phyloP scores from a whole-genome alignment of 2,888 invertebrate genomes.

The Lasiommata megera region DNA sequence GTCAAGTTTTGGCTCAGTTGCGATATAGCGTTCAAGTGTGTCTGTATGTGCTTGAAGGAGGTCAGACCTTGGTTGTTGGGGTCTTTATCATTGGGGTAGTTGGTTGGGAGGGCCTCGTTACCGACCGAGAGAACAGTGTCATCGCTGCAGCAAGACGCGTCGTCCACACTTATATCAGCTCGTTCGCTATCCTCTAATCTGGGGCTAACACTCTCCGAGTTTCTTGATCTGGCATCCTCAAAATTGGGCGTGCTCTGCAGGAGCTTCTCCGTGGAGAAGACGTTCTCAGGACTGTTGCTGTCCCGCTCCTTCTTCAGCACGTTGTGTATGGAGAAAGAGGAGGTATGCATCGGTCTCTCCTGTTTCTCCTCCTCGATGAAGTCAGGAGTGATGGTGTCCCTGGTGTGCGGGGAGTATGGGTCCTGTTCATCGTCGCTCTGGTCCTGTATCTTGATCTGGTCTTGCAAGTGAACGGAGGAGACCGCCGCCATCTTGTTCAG shows the following conservation, averaged over 20 bases:
- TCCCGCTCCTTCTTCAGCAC: constrained; percentile 75
- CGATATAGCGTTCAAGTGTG: constrained; percentile 85
- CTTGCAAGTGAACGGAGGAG: constrained; percentile 63
- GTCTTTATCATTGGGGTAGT: constrained; percentile 49
- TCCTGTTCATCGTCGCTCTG: constrained; percentile 69
- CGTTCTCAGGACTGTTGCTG: constrained; percentile 70
- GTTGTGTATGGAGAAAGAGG: constrained; percentile 76
- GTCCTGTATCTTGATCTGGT: constrained; percentile 68
- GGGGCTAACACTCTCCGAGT: constrained; percentile 59
- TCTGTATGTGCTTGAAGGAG: constrained; percentile 85
- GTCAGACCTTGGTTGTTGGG: constrained; percentile 64
- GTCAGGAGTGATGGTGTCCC: constrained; percentile 67
- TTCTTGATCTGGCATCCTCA: constrained; percentile 56
- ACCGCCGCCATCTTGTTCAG: constrained; percentile 71
- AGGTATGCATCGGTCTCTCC: constrained; percentile 56
- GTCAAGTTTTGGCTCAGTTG: constrained; percentile 81
- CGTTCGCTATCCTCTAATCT: constrained; percentile 58
- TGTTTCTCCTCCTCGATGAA: constrained; percentile 65
- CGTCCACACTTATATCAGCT: constrained; percentile 73
- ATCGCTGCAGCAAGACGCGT: constrained; percentile 86
- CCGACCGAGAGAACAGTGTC: constrained; percentile 92
- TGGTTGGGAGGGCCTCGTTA: constrained; percentile 84
- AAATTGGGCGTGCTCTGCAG: constrained; percentile 71
- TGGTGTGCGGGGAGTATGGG: constrained; percentile 66
- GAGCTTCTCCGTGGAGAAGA: constrained; percentile 74